A percentile compares a stretch with the other conserved stretches of the same genome.
These are phyloP conservation scores for Tachysurus vachellii DNA, from an alignment of 2,113 vertebrate species.

Conservation along the genomic window DNA sequence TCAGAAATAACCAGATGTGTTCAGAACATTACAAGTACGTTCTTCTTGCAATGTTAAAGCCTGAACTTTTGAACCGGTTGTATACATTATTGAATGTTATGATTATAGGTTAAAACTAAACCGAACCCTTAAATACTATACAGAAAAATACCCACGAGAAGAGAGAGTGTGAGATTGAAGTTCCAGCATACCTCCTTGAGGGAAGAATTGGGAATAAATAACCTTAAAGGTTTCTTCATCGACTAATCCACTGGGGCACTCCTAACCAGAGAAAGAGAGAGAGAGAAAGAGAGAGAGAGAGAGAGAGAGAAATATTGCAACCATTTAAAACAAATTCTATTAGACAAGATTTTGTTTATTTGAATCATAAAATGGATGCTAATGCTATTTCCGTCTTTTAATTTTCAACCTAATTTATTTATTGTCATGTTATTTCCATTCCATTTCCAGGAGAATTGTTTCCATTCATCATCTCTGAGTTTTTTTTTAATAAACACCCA, in stretches of 20 bases:
- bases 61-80: neutral
- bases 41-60: neutral
- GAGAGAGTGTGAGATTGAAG: neutral
- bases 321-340: neutral
- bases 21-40: neutral
- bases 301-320: neutral
- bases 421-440: neutral
- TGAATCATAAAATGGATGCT: neutral
- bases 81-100: neutral
- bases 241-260: constrained; percentile 83
- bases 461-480: neutral
- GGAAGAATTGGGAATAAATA: constrained; percentile 86
- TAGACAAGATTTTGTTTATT: neutral
- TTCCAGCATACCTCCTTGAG: constrained; percentile 77
- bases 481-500: neutral
- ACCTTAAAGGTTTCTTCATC: constrained; percentile 85
- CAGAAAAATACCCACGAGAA: neutral
- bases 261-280: constrained; percentile 65
- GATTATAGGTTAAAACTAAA: neutral
- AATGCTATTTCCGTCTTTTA: neutral
- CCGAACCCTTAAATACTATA: neutral
- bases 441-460: neutral
- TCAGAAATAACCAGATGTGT: neutral
- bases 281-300: constrained; percentile 4
- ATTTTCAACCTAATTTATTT: neutral